A percentile compares a stretch with the other conserved stretches of the same genome.
Conservation (phyloP, 2,888 invertebrate species). For the Coremacera marginata region DNA sequence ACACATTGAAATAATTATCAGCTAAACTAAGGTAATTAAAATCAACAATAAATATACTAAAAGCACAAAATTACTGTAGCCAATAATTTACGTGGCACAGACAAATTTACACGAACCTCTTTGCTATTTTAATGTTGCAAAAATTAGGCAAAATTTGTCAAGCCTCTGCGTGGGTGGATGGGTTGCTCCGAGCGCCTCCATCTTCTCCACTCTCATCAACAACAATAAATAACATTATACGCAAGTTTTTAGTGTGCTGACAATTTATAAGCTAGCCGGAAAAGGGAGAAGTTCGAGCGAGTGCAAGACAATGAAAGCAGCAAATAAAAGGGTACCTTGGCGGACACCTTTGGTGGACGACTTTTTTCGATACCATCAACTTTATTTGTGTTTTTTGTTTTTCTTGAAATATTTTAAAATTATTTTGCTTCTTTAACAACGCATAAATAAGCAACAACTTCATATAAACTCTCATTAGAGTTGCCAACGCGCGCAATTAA, state of each 20-base stretch:
- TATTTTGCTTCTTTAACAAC: slow-evolving; percentile 3
- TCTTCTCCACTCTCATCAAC: not conserved
- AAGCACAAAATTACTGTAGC: not conserved
- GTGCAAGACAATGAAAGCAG: not conserved
- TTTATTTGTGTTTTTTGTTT: not conserved
- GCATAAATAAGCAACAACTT: slow-evolving; percentile 23
- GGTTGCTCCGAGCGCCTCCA: not conserved
- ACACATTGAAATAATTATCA: slow-evolving; percentile 26
- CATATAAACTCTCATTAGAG: slow-evolving; percentile 34
- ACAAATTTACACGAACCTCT: slow-evolving; percentile 8
- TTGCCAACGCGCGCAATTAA: slow-evolving; percentile 62
- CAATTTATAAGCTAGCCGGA: not conserved
- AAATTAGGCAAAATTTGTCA: slow-evolving; percentile 20
- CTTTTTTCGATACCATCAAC: slow-evolving; percentile 8
- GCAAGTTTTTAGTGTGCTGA: not conserved
- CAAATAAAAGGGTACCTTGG: not conserved
- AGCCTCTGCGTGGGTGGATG: not conserved
- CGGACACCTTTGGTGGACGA: not conserved
- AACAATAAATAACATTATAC: slow-evolving; percentile 2
- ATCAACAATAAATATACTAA: slow-evolving; percentile 15
- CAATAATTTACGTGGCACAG: slow-evolving; percentile 18
- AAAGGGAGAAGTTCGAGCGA: not conserved
- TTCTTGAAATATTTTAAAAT: not conserved
- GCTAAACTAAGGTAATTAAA: slow-evolving; percentile 7
- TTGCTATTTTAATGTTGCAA: slow-evolving; percentile 27